phyloP scores from a whole-genome alignment of 2,797 vertebrate species.

The Darevskia mixta region DNA sequence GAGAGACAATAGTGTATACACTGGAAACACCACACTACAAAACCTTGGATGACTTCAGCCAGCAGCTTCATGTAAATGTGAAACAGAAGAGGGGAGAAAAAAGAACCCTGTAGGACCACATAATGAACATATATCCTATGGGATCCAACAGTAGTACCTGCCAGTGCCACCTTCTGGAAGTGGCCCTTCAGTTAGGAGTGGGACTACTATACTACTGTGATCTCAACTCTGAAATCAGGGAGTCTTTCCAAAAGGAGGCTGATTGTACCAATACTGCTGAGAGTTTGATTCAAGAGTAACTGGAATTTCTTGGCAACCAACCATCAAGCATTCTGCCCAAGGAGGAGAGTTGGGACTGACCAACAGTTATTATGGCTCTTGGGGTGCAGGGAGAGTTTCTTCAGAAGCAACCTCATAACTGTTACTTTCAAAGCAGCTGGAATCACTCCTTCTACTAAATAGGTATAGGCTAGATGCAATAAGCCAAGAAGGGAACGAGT shows the following conservation, averaged over 20 bases:
- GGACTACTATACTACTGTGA: neutral
- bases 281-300: neutral
- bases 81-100: neutral
- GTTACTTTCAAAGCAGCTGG: neutral
- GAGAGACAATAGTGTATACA: neutral
- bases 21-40: neutral
- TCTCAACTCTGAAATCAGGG: neutral
- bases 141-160: too few species aligned
- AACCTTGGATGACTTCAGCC: neutral
- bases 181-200: neutral
- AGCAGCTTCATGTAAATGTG: neutral
- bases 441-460: neutral
- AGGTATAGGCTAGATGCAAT: neutral
- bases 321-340: neutral
- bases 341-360: neutral
- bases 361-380: neutral
- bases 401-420: neutral
- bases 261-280: neutral
- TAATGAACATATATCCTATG: neutral
- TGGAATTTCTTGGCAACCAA: neutral
- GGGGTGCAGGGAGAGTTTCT: neutral
- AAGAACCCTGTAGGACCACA: neutral
- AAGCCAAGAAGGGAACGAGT: neutral
- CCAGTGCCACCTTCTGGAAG: neutral
- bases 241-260: neutral